A percentile compares a stretch with the other conserved stretches of the same genome.
phyloP scores from a whole-genome alignment of 1,140 invertebrate genomes.

The Drosophila obscura region DNA sequence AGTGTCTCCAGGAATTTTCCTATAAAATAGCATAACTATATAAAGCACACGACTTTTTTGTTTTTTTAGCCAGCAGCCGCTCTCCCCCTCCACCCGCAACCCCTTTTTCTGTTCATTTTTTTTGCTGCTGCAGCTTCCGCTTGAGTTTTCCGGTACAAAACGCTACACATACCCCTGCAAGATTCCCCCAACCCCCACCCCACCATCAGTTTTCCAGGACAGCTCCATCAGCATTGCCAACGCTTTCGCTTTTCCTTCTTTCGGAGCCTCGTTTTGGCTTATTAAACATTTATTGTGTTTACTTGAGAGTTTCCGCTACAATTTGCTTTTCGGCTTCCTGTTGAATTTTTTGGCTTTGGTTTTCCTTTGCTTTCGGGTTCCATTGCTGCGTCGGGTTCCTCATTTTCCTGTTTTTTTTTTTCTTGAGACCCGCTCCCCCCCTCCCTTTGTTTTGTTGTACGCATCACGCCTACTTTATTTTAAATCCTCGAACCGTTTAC shows the following conservation, averaged over 20 bases:
- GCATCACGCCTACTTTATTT: slow-evolving; percentile 47
- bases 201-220: slow-evolving; percentile 10
- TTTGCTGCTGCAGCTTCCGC: slow-evolving; percentile 50
- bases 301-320: slow-evolving; percentile 61
- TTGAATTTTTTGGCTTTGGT: slow-evolving; percentile 15
- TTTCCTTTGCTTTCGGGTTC: slow-evolving; percentile 13
- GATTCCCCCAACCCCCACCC: slow-evolving; percentile 3
- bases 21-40: slow-evolving; percentile 38
- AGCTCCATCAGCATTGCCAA: slow-evolving; percentile 16
- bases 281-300: slow-evolving; percentile 79
- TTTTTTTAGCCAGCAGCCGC: neutral
- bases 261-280: slow-evolving; percentile 54
- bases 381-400: no score
- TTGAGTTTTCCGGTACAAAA: slow-evolving; percentile 45
- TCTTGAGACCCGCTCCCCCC: neutral
- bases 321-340: slow-evolving; percentile 60
- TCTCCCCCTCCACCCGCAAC: neutral
- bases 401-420: neutral
- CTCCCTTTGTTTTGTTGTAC: neutral
- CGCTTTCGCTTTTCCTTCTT: slow-evolving; percentile 27
- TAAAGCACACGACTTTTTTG: no score
- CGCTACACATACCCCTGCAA: slow-evolving; percentile 6
- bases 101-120: slow-evolving; percentile 25
- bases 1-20: slow-evolving; percentile 42
- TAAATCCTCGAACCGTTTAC: slow-evolving; percentile 47